Conservation (phyloP, 1,140 invertebrate species). For the Rhynchophorus ferrugineus region DNA sequence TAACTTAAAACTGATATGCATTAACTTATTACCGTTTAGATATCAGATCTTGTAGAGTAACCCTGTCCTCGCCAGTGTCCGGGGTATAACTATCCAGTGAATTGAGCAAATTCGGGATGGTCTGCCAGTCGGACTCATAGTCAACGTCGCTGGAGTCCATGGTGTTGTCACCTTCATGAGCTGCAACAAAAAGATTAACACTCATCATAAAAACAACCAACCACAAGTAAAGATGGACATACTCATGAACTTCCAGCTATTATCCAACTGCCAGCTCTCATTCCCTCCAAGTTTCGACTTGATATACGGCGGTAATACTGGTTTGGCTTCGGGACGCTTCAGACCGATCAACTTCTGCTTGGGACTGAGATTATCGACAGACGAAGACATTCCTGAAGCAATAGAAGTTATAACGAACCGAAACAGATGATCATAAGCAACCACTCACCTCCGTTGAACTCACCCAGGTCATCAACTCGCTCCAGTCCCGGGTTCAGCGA, state of each 20-base stretch:
- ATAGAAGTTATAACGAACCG: neutral
- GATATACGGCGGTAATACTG: constrained; percentile 61
- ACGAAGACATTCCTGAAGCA: constrained; percentile 50
- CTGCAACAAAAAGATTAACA: constrained; percentile 15
- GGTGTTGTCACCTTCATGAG: constrained; percentile 32
- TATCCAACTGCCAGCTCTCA: constrained; percentile 74
- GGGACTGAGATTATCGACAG: constrained; percentile 59
- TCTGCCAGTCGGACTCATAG: constrained; percentile 43
- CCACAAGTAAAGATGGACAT: constrained; percentile 30
- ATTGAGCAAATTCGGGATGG: constrained; percentile 27
- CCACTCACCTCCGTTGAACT: constrained; percentile 41
- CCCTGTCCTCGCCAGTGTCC: constrained; percentile 45
- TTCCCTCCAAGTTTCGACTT: constrained; percentile 45
- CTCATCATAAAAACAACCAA: neutral
- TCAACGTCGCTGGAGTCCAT: constrained; percentile 44
- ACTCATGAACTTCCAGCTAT: constrained; percentile 82
- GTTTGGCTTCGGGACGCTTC: constrained; percentile 56
- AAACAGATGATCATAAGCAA: neutral
- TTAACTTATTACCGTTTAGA: constrained; percentile 50
- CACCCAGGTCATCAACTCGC: constrained; percentile 53
- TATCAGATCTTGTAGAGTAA: constrained; percentile 69
- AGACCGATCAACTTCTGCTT: constrained; percentile 37
- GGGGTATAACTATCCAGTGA: constrained; percentile 39
- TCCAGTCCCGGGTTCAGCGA: constrained; percentile 44
- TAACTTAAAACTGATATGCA: neutral